These are phyloP conservation scores for Nemopilema nomurai DNA, from an alignment of 30 jellyfish, hydroid and myxozoan genomes.

Conservation along the genomic window DNA sequence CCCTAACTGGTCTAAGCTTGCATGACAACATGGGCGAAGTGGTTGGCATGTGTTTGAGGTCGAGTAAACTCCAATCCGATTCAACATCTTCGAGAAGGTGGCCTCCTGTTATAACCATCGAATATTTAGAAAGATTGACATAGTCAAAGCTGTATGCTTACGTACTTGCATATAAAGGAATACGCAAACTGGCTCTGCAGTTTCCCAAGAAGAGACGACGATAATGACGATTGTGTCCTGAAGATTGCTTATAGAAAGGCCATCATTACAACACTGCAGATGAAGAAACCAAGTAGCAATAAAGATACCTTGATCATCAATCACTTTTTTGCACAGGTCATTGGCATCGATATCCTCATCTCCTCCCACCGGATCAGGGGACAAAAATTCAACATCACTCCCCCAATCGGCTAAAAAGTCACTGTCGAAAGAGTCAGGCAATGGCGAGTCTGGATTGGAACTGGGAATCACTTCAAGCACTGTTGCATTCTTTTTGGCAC, in stretches of 20 bases:
- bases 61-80: background rate
- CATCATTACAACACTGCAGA: too few species aligned
- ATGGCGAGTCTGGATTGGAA: conserved; percentile 65
- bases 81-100: conserved; percentile 35
- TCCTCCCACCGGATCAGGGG: background rate
- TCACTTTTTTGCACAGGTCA: too few species aligned
- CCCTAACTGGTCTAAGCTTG: conserved; percentile 54
- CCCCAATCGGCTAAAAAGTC: background rate
- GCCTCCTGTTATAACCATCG: background rate
- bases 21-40: conserved; percentile 8
- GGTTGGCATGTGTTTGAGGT: conserved; percentile 5
- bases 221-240: too few species aligned
- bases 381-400: conserved; percentile 12
- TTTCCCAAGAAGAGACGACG: too few species aligned
- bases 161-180: background rate
- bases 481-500: background rate
- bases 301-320: too few species aligned
- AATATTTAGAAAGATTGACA: background rate
- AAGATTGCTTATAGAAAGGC: background rate
- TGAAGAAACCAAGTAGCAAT: too few species aligned
- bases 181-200: too few species aligned
- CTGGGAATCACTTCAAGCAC: conserved; percentile 36
- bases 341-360: conserved; percentile 11
- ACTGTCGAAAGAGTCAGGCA: conserved; percentile 38
- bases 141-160: background rate